Evolutionary conservation across 2,797 vertebrate genomes (phyloP).

Genomic region (Chaetodon trifasciatus): DNA sequence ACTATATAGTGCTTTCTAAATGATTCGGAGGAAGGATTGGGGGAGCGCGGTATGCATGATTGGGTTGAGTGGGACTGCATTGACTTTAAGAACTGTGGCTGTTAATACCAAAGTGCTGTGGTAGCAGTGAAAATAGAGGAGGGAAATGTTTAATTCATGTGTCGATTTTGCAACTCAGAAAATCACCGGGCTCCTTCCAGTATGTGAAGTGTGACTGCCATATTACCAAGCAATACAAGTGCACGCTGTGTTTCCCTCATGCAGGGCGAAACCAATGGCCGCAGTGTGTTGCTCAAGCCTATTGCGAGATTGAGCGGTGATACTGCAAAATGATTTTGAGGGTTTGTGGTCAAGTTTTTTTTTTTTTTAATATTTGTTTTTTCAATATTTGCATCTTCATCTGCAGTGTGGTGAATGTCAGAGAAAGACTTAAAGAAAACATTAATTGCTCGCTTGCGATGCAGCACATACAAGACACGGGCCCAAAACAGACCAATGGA

Average conservation of each 20-base stretch:
- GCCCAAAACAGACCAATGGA: neutral
- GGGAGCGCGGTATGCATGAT: slow-evolving; percentile 11
- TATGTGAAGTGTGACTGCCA: slow-evolving; percentile 21
- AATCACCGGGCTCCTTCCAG: slow-evolving; percentile 23
- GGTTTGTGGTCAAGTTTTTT: neutral
- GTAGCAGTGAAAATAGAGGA: slow-evolving; percentile 23
- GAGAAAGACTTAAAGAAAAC: neutral
- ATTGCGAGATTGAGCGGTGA: neutral
- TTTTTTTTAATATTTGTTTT: neutral
- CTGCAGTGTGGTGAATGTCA: neutral
- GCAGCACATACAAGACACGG: neutral
- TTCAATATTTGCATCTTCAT: neutral
- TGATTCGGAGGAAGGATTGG: slow-evolving; percentile 15
- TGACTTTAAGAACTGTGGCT: slow-evolving; percentile 43
- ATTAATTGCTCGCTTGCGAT: neutral
- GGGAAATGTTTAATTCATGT: slow-evolving; percentile 57
- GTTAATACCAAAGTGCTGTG: slow-evolving; percentile 41
- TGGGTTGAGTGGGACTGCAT: slow-evolving; percentile 22
- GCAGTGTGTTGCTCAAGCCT: neutral
- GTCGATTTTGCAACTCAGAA: slow-evolving; percentile 43
- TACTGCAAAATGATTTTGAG: neutral
- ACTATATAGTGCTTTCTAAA: slow-evolving; percentile 24
- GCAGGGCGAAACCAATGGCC: slow-evolving; percentile 5
- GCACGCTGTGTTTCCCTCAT: slow-evolving; percentile 20
- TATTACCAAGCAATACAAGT: slow-evolving; percentile 19